Evolutionary conservation across 2,888 invertebrate species (phyloP), one percentile per base, ranked within the genome.

Genomic region (Margaritifera margaritifera): DNA sequence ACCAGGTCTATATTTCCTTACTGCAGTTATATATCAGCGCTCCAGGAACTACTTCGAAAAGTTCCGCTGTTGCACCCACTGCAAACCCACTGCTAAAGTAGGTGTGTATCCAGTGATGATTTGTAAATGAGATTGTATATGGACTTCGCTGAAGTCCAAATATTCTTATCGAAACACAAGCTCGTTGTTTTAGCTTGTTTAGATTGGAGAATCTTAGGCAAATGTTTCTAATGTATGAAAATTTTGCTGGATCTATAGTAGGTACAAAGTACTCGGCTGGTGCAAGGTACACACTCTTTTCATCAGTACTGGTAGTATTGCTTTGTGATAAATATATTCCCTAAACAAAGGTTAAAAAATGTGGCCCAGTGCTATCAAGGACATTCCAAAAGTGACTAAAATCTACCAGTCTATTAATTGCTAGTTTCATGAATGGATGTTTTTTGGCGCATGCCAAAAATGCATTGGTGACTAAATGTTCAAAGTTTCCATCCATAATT

Each of bases 281-380:
- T 2, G 78, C 74, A n/a, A 80, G 66, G 62, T 76, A 77, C 6
- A 77, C 77, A 3, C 74, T 73, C 11, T 77, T 62, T 20, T 71
- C 58, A 55, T 72, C 65, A 2, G 69, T 58, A 11, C 69, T 55
- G n/a, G 71, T 52, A 1, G 56, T 25, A 55, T 69, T 65, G 24
- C 69, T 57, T 31, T 68, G 67, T 58, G 64, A 66, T 20, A 63
- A 56, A 69, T 83, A 85, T 53, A 83, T 71, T 54, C 76, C 69
- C 27, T 79, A 84, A 6, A 80, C 60, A 4, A 74, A 67, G 4
- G 85, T 84, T 6, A 85, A 66, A 69, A 80, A 85, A 65, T 85
- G 85, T 11, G 87, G 87, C 1, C 87, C 86, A 6, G 87, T 87
- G 59, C 84, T 84, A 73, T 87, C 86, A 24, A 87, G 66, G 0